A percentile compares a stretch with the other conserved stretches of the same genome.
These are phyloP conservation scores for Drosophila biarmipes DNA, from an alignment of 1,140 invertebrate genomes.

Conservation along the genomic window DNA sequence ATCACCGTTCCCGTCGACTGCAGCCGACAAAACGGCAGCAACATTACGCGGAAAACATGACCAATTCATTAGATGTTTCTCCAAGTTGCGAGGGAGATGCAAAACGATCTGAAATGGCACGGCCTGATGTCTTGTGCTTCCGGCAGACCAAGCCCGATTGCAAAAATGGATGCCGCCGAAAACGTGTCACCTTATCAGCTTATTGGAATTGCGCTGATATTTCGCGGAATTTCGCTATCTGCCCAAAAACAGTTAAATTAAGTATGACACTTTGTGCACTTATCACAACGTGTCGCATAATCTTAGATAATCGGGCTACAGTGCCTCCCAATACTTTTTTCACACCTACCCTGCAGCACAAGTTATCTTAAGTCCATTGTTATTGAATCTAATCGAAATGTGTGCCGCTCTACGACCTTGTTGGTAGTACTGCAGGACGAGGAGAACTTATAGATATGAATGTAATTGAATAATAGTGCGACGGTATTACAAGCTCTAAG, in stretches of 20 bases:
- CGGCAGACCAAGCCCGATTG: constrained; percentile 22
- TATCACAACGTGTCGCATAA: constrained; percentile 5
- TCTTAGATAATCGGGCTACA: constrained; percentile 16
- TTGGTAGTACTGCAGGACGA: not conserved
- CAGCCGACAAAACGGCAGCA: constrained; percentile 32
- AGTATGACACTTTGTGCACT: constrained; percentile 24
- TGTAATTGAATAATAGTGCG: not conserved
- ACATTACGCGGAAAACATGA: constrained; percentile 22
- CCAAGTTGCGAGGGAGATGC: constrained; percentile 24
- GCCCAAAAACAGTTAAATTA: constrained; percentile 37
- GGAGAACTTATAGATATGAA: not conserved
- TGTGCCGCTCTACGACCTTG: not conserved
- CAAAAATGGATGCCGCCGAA: constrained; percentile 16
- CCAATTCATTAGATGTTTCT: constrained; percentile 26
- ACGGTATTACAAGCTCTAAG: not conserved
- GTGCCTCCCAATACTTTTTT: not conserved
- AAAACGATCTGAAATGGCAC: constrained; percentile 21
- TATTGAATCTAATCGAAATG: constrained; percentile 6
- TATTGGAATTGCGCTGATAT: constrained; percentile 41
- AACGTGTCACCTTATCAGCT: constrained; percentile 50
- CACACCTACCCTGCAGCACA: not conserved
- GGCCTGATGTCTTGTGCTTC: constrained; percentile 25
- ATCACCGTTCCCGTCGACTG: constrained; percentile 58
- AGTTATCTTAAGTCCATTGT: constrained; percentile 1
- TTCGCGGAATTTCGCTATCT: constrained; percentile 56